These are phyloP conservation scores for Sturnus vulgaris DNA, from an alignment of 2,113 vertebrate genomes.

Conservation along the genomic window DNA sequence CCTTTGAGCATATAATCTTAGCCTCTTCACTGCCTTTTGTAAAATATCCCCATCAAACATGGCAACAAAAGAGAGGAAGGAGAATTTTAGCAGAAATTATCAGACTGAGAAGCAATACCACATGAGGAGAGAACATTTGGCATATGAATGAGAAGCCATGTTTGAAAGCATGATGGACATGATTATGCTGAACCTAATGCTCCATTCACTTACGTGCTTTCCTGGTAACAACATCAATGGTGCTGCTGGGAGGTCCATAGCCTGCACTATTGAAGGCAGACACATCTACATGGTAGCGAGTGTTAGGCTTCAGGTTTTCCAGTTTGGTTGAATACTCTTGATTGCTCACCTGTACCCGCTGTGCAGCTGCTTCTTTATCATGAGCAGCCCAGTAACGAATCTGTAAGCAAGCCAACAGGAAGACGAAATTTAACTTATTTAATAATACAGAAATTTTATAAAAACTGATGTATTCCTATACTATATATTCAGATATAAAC, in stretches of 20 bases:
- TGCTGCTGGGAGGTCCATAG: conserved; percentile 82
- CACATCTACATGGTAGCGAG: conserved; percentile 85
- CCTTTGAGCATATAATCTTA: neutral
- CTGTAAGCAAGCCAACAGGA: conserved; percentile 62
- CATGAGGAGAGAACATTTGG: neutral
- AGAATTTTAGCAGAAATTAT: neutral
- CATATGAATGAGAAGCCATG: neutral
- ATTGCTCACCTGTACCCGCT: conserved; percentile 75
- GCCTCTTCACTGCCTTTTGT: neutral
- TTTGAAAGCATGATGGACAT: neutral
- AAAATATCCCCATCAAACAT: neutral
- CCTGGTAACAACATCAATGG: conserved; percentile 78
- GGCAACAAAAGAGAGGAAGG: neutral
- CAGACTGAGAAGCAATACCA: neutral
- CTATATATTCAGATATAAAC: neutral
- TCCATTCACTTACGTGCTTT: conserved; percentile 86
- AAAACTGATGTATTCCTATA: neutral
- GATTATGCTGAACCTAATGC: neutral
- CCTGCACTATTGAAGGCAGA: conserved; percentile 90
- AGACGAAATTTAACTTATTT: neutral
- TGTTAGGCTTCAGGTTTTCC: conserved; percentile 84
- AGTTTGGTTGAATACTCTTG: conserved; percentile 84
- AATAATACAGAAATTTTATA: neutral
- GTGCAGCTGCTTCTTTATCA: conserved; percentile 84
- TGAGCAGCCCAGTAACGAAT: conserved; percentile 87